Base-by-base conservation (phyloP, 2,888 invertebrate species). In the Zygogramma bicolorata region DNA sequence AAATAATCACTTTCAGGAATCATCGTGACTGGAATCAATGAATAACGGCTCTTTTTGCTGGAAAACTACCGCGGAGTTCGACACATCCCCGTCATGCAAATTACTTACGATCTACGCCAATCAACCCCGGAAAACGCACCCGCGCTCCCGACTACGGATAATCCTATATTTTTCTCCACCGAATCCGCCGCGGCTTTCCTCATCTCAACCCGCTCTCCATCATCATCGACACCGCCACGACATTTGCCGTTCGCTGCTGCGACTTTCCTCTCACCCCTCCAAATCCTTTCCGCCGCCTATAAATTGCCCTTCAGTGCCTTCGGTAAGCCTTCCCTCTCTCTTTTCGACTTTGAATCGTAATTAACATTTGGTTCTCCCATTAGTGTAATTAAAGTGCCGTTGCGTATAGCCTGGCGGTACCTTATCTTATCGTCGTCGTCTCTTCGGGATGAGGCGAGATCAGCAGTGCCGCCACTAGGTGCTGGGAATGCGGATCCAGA, bases 351-450 rank as follows among this genome's bases (percentile, higher is more conserved):
- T 90, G 90, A 89, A 90, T 90, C 88, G 90, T 92, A 92, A 92
- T 92, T 92, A 92, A 92, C 91, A 91, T 91, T 91, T 90, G 90
- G 89, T 90, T 89, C 89, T 89, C 89, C 92, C 92, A 92, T 93
- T 93, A 92, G 91, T 91, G 90, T 92, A 92, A 92, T 93, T 92
- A 92, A 92, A 92, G 90, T 90, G 90, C 90, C 91, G 89, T 91
- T 91, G 89, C 89, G 68, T 61, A 88, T 89, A 89, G 89, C 89
- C 89, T 89, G 88, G 60, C 78, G 82, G 85, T 84, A 86, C 85
- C 86, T 86, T 87, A 86, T 86, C 87, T 87, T 86, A 86, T 85
- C 86, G 84, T 81, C 86, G 84, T 81, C 82, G 53, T 22, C 53
- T 53, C 27, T 13, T 53, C 53, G 53, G 27, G 15, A 53, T 53